phyloP scores from a whole-genome alignment of 2,113 vertebrate genomes.

The Larimichthys polyactis region DNA sequence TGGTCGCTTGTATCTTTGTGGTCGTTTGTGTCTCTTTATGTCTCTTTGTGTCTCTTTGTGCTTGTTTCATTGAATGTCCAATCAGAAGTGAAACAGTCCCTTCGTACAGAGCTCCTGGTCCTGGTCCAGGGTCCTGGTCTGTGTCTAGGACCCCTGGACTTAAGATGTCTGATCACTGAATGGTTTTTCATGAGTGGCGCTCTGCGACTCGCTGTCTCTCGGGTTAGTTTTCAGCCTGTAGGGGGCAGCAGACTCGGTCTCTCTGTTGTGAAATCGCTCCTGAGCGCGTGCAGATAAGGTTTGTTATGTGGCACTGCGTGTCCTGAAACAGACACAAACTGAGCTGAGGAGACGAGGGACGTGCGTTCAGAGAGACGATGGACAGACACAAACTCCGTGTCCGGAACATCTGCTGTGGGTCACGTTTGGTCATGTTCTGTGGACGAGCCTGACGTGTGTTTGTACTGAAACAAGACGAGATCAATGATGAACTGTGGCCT shows the following conservation, averaged over 20 bases:
- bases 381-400: background rate
- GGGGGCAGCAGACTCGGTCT: background rate
- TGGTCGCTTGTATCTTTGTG: too few species aligned
- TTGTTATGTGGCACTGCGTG: background rate
- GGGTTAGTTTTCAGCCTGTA: too few species aligned
- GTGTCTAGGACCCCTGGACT: too few species aligned
- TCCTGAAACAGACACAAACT: background rate
- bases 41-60: too few species aligned
- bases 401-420: background rate
- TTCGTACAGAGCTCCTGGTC: too few species aligned
- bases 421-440: slow-evolving; percentile 22
- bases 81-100: too few species aligned
- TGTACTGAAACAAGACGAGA: slow-evolving; percentile 16
- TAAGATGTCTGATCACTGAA: too few species aligned
- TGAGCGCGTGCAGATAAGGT: background rate
- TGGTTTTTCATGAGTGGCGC: too few species aligned
- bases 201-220: background rate
- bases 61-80: too few species aligned
- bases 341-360: background rate
- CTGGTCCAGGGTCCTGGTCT: too few species aligned
- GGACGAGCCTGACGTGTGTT: slow-evolving; percentile 14
- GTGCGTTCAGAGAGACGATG: background rate
- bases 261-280: background rate
- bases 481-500: slow-evolving; percentile 47
- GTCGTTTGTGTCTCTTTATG: too few species aligned